Evolutionary conservation across 2,113 vertebrate species (phyloP).

Genomic region (Oreochromis tanganicae): DNA sequence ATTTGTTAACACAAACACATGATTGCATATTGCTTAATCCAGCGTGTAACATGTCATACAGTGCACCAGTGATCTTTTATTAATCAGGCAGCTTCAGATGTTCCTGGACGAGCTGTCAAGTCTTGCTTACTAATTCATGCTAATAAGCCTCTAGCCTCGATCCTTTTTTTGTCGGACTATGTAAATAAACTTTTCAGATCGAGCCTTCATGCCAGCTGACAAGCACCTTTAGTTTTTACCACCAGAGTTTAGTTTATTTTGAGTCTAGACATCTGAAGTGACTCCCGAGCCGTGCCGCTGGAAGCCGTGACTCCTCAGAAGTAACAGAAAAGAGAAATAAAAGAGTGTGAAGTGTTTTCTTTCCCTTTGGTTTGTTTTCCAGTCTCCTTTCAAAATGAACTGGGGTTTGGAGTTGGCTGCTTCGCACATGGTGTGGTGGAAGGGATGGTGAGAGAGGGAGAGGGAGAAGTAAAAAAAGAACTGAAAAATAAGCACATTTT

Average conservation of each 20-base stretch:
- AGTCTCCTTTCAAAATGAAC: slow-evolving; percentile 68
- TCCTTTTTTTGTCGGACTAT: not conserved
- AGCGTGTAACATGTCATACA: not conserved
- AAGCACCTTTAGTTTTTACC: slow-evolving; percentile 60
- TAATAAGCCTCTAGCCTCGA: slow-evolving; percentile 21
- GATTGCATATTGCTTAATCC: not conserved
- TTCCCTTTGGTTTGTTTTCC: slow-evolving; percentile 73
- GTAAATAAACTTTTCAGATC: slow-evolving; percentile 55
- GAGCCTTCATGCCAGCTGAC: slow-evolving; percentile 19
- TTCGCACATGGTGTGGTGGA: slow-evolving; percentile 55
- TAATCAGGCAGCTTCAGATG: not conserved
- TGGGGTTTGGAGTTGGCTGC: slow-evolving; percentile 63
- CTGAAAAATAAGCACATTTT: not conserved
- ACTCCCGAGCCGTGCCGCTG: slow-evolving; percentile 38
- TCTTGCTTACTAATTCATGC: not conserved
- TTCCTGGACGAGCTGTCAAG: not conserved
- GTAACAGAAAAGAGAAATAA: slow-evolving; percentile 19
- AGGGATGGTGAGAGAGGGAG: not conserved
- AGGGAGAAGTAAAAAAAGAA: not conserved
- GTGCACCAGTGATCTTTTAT: not conserved
- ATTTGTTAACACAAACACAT: not conserved
- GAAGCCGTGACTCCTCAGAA: slow-evolving; percentile 56
- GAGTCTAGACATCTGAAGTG: slow-evolving; percentile 66
- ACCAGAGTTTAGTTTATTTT: slow-evolving; percentile 68
- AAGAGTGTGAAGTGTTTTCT: slow-evolving; percentile 63